A percentile compares a stretch with the other conserved stretches of the same genome.
These are phyloP conservation scores for Liparis tanakae DNA, from an alignment of 2,797 vertebrate genomes.

Conservation along the genomic window DNA sequence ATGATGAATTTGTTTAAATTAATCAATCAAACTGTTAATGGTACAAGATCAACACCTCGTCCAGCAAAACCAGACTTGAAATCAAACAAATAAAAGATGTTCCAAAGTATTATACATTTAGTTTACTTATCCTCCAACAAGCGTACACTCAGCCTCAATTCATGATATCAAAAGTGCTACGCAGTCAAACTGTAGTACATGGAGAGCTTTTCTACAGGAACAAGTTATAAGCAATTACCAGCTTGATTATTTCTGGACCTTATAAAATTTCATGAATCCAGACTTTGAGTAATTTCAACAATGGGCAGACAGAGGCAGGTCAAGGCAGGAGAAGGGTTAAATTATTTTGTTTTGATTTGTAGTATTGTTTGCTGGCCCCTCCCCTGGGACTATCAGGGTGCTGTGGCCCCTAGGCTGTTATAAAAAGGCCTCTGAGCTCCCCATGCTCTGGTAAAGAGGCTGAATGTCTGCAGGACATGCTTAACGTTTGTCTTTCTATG, in stretches of 20 bases:
- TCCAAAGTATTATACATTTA: constrained; percentile 1
- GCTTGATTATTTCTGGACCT: neutral
- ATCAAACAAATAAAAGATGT: neutral
- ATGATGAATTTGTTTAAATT: constrained; percentile 36
- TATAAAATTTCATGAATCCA: neutral
- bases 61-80: constrained; percentile 16
- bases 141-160: neutral
- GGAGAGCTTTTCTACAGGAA: neutral
- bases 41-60: constrained; percentile 14
- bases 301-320: constrained; percentile 29
- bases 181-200: neutral
- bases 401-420: constrained; percentile 73
- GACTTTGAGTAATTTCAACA: constrained; percentile 14
- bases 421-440: constrained; percentile 82
- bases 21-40: constrained; percentile 40
- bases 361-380: constrained; percentile 79
- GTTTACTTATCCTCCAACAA: neutral
- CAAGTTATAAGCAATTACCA: neutral
- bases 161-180: neutral
- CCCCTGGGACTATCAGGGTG: constrained; percentile 70
- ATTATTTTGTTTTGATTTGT: constrained; percentile 77
- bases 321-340: constrained; percentile 76
- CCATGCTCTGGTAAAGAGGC: constrained; percentile 81
- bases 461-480: constrained; percentile 85
- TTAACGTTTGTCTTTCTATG: constrained; percentile 79